phyloP scores from a whole-genome alignment of 2,888 invertebrate species.

The Agrotis segetum region DNA sequence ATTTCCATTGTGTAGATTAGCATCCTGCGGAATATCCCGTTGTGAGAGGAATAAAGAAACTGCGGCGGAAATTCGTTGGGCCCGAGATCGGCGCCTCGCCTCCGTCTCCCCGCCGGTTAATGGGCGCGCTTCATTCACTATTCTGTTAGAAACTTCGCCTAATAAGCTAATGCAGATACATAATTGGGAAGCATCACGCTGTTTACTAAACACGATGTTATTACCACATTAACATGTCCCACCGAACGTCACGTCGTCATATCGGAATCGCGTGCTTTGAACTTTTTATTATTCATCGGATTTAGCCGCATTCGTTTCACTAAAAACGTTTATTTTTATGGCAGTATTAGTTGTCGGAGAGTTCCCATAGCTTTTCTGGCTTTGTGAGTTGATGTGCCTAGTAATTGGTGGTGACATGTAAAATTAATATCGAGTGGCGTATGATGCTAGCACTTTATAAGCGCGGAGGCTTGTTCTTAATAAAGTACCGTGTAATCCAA shows the following conservation, averaged over 20 bases:
- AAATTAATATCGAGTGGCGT: slow-evolving; percentile 34
- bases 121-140: slow-evolving; percentile 68
- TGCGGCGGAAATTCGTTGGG: slow-evolving; percentile 78
- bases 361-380: slow-evolving; percentile 35
- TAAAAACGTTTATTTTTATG: slow-evolving; percentile 50
- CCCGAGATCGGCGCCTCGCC: slow-evolving; percentile 68
- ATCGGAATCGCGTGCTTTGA: slow-evolving; percentile 38
- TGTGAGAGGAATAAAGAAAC: slow-evolving; percentile 63
- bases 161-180: slow-evolving; percentile 63
- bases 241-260: slow-evolving; percentile 48
- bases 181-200: slow-evolving; percentile 54
- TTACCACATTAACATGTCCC: slow-evolving; percentile 40
- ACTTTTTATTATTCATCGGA: slow-evolving; percentile 50
- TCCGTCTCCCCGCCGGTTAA: slow-evolving; percentile 71
- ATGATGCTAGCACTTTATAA: slow-evolving; percentile 31
- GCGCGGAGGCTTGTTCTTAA: slow-evolving; percentile 36
- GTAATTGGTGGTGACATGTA: slow-evolving; percentile 21
- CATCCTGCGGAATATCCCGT: slow-evolving; percentile 77
- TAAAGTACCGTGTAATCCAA: slow-evolving; percentile 51
- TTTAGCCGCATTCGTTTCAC: slow-evolving; percentile 50
- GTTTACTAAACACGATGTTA: slow-evolving; percentile 55
- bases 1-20: slow-evolving; percentile 83
- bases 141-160: slow-evolving; percentile 71
- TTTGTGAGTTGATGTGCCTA: slow-evolving; percentile 11
- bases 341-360: slow-evolving; percentile 3